phyloP scores from a whole-genome alignment of 2,888 invertebrate species.

The Phyllotreta striolata region DNA sequence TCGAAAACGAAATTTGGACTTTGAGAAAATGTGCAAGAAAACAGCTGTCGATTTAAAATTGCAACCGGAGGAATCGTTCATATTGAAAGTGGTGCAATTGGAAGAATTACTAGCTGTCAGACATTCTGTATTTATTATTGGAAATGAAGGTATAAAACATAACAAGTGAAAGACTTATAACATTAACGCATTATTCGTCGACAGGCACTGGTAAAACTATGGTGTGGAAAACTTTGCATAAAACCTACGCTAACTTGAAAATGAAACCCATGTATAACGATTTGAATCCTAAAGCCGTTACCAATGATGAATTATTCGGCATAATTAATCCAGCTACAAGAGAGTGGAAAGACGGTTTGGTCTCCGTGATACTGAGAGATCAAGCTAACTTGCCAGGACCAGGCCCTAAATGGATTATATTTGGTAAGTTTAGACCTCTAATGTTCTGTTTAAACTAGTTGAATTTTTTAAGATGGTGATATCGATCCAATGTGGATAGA shows the following conservation, averaged over 20 bases:
- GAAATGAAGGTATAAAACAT: conserved; percentile 74
- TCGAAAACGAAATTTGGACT: conserved; percentile 83
- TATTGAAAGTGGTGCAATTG: conserved; percentile 87
- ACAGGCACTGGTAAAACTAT: conserved; percentile 92
- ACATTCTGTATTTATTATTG: conserved; percentile 81
- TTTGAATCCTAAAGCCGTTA: conserved; percentile 95
- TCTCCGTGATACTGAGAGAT: conserved; percentile 93
- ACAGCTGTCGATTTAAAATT: conserved; percentile 84
- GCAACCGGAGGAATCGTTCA: conserved; percentile 91
- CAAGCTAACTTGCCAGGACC: conserved; percentile 88
- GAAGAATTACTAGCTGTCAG: conserved; percentile 93
- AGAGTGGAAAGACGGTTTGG: conserved; percentile 69
- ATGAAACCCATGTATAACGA: conserved; percentile 86
- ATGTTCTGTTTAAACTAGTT: neutral
- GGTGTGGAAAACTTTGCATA: conserved; percentile 90
- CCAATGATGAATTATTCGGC: conserved; percentile 94
- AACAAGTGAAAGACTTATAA: neutral
- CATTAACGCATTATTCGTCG: conserved; percentile 71
- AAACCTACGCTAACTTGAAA: conserved; percentile 83
- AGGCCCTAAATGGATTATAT: conserved; percentile 86
- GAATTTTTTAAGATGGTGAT: conserved; percentile 79
- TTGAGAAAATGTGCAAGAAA: conserved; percentile 80
- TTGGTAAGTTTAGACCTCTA: conserved; percentile 31
- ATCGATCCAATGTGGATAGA: conserved; percentile 99
- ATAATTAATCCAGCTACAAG: conserved; percentile 92